Conservation (phyloP, 2,888 invertebrate genomes). For the Dolichopus griseipennis region DNA sequence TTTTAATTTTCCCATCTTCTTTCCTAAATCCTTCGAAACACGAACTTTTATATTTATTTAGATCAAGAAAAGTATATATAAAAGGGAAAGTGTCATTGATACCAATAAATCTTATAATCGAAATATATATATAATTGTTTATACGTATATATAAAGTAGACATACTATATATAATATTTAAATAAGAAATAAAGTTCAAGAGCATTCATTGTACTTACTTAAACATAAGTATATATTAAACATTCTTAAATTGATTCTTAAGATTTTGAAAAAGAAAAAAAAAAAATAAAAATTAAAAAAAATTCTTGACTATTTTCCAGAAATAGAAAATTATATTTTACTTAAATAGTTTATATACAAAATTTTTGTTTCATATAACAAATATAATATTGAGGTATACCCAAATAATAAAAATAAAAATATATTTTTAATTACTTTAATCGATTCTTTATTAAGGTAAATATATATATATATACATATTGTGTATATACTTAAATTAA, state of each 20-base stretch:
- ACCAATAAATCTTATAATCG: neutral
- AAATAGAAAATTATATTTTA: too few relatives aligned
- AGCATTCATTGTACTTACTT: neutral
- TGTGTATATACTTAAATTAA: too few relatives aligned
- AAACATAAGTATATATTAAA: neutral
- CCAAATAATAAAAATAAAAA: neutral
- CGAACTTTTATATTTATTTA: too few relatives aligned
- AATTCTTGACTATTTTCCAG: neutral
- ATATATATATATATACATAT: too few relatives aligned
- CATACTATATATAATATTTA: neutral
- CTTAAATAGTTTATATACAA: too few relatives aligned
- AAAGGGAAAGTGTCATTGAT: conserved; percentile 10
- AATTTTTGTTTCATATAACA: too few relatives aligned
- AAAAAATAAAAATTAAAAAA: too few relatives aligned
- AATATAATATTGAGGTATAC: neutral
- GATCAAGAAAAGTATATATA: neutral
- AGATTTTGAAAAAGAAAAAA: neutral
- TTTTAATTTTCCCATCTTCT: too few relatives aligned
- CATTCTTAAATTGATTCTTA: neutral
- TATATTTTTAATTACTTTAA: too few relatives aligned
- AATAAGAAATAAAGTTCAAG: neutral
- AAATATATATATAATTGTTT: neutral
- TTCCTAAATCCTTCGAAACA: too few relatives aligned
- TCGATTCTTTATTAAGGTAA: too few relatives aligned
- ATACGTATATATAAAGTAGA: neutral